Evolutionary conservation across 2,113 vertebrate species (phyloP).

Genomic region (Theristicus caerulescens): DNA sequence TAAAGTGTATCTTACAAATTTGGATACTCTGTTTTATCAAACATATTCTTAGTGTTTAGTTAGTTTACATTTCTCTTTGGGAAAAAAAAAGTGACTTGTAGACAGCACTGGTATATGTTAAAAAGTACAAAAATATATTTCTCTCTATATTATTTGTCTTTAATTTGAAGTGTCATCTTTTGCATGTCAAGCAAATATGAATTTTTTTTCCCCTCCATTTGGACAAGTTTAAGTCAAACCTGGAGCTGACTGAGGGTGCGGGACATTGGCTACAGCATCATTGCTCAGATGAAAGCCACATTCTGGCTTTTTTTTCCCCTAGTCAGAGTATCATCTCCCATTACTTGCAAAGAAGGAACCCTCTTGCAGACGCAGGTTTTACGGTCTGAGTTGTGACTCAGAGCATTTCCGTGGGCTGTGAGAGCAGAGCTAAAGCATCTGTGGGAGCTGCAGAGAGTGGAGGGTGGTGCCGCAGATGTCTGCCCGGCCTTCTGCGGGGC

Average conservation of each 20-base stretch:
- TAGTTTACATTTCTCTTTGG: not conserved
- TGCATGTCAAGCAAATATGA: not conserved
- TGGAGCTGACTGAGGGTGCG: not conserved
- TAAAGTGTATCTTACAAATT: not conserved
- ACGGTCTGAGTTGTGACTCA: not conserved
- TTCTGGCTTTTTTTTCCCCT: not conserved
- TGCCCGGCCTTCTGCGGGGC: not conserved
- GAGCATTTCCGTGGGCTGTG: not conserved
- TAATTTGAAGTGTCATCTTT: not conserved
- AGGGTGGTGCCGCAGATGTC: not conserved
- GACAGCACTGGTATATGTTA: not conserved
- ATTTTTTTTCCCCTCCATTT: not conserved
- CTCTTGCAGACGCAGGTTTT: not conserved
- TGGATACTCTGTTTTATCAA: constrained; percentile 1
- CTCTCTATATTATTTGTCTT: not conserved
- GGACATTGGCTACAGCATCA: not conserved
- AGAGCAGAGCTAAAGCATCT: not conserved
- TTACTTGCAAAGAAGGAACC: not conserved
- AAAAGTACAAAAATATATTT: not conserved
- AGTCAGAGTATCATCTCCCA: not conserved
- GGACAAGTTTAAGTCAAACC: not conserved
- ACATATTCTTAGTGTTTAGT: not conserved
- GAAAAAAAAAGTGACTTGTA: not conserved
- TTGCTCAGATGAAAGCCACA: not conserved
- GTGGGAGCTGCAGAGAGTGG: not conserved